Evolutionary conservation across 2,888 invertebrate species (phyloP), one percentile per base, ranked within the genome.

Genomic region (Heliconius erato): DNA sequence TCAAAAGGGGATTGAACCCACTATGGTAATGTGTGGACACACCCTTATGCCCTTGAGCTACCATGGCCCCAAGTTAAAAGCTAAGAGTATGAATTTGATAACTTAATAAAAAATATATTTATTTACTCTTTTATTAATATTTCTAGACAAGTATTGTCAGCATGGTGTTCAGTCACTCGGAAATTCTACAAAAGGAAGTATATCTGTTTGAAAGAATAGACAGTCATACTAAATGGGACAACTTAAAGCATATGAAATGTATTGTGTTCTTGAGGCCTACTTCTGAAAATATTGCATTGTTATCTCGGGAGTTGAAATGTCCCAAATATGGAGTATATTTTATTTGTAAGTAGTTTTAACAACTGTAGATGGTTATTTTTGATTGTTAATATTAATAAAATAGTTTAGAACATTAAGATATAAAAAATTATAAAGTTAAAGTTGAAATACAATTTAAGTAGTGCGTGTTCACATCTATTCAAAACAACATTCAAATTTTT

Each of bases 281-380:
- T 0, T 98, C 98, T 88, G 98, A 99, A 92, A 99, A 99, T 93
- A 97, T 99, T 74, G 98, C 98, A n/a, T 94, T 98, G n/a, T 92
- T 99, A 65, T 98, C 98, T 16, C 96, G 98, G 86, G 99, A 99
- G 93, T 95, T 99, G 67, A 96, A 98, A 86, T 97, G 97, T 88
- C 99, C 99, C 3, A 98, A 98, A 96, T 99, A 99, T 96, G 99
- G 99, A 74, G 97, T 98, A 23, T 99, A 99, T 96, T 99, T 99
- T 92, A 98, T 99, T 89, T 99, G 99, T 99, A 96, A 97, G 98
- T 97, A 28, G 23, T 26, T 14, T 72, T 26, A 44, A 26, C 26
- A 14, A 26, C 11, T 11, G 0, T n/a, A 63, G 63, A 11, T 3
- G 9, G 19, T 59, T 63, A 63, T 63, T n/a, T 59, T n/a, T 63